These are phyloP conservation scores for Ptychadena robeensis DNA, from an alignment of 2,797 vertebrate genomes.

Conservation along the genomic window DNA sequence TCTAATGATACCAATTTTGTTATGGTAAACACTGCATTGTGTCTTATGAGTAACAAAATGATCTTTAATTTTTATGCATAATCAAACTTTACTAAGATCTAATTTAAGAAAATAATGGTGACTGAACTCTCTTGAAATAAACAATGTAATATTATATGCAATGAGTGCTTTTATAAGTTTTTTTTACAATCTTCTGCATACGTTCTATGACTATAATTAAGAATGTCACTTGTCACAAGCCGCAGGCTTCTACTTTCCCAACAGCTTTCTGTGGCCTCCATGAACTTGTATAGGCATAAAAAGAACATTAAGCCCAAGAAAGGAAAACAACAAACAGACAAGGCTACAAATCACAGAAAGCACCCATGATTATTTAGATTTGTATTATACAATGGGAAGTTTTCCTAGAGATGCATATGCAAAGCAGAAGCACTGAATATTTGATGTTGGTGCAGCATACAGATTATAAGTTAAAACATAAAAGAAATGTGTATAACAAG, in stretches of 20 bases:
- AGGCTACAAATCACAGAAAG: neutral
- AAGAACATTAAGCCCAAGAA: neutral
- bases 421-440: too few species aligned
- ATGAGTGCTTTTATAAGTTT: neutral
- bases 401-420: too few species aligned
- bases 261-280: neutral
- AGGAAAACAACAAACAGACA: neutral
- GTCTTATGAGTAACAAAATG: slow-evolving; percentile 72
- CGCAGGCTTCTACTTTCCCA: neutral
- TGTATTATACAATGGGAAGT: neutral
- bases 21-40: slow-evolving; percentile 74
- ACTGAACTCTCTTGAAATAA: slow-evolving; percentile 65
- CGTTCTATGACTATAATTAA: neutral
- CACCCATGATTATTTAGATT: neutral
- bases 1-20: slow-evolving; percentile 80
- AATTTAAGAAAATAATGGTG: slow-evolving; percentile 65
- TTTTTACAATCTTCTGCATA: neutral
- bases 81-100: slow-evolving; percentile 70
- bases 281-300: neutral
- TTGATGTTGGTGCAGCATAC: too few species aligned
- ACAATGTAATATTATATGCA: slow-evolving; percentile 61
- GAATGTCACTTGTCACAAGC: neutral
- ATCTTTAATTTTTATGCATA: slow-evolving; percentile 72
- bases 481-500: too few species aligned
- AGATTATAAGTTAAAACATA: too few species aligned